Conservation (phyloP, 2,113 vertebrate genomes). For the Siniperca knerii region DNA sequence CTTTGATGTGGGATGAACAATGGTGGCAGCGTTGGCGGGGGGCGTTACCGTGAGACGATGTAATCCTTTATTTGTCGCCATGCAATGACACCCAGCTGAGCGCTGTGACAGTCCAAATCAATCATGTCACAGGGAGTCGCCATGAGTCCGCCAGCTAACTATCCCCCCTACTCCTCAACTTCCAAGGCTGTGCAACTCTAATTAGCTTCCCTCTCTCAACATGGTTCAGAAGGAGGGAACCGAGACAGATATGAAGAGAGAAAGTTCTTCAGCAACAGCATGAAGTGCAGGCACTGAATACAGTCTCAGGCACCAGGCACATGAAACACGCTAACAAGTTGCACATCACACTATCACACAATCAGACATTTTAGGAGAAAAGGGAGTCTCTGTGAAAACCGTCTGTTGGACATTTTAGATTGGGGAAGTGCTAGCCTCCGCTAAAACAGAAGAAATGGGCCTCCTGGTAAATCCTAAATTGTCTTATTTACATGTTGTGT, state of each 20-base stretch:
- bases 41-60: slow-evolving; percentile 67
- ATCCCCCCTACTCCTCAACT: slow-evolving; percentile 64
- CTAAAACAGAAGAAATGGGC: not conserved
- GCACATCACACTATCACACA: slow-evolving; percentile 3
- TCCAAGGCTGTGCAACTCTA: slow-evolving; percentile 75
- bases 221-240: slow-evolving; percentile 52
- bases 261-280: slow-evolving; percentile 46
- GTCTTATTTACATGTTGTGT: not conserved
- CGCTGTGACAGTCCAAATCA: slow-evolving; percentile 80
- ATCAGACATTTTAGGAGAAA: slow-evolving; percentile 21
- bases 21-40: slow-evolving; percentile 73
- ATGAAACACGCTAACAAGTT: slow-evolving; percentile 28
- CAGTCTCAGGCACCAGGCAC: slow-evolving; percentile 16
- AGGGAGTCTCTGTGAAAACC: slow-evolving; percentile 11
- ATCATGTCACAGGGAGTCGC: slow-evolving; percentile 78
- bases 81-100: slow-evolving; percentile 79
- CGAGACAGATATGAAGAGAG: slow-evolving; percentile 40
- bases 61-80: slow-evolving; percentile 79
- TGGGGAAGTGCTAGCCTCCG: not conserved
- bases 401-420: not conserved
- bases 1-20: slow-evolving; percentile 94
- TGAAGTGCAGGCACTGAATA: slow-evolving; percentile 38
- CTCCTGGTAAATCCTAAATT: not conserved
- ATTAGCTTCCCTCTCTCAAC: slow-evolving; percentile 76
- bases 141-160: slow-evolving; percentile 71